These are phyloP conservation scores for Oreamnos americanus DNA, from an alignment of 2,113 vertebrate species.

Conservation along the genomic window DNA sequence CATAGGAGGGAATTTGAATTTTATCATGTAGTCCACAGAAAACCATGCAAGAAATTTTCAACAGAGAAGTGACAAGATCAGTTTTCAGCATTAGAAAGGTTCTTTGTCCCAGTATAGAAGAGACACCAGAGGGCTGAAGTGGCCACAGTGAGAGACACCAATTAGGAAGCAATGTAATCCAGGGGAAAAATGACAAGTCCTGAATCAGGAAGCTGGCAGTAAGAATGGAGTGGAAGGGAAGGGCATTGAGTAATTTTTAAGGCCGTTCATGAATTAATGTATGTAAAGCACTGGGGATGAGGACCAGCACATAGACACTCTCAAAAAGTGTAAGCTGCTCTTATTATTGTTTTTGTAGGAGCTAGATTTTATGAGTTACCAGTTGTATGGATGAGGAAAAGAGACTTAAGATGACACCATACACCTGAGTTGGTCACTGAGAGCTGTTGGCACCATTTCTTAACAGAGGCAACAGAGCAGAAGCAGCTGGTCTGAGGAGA, in stretches of 20 bases:
- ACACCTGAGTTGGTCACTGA: not conserved
- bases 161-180: not conserved
- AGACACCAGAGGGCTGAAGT: not conserved
- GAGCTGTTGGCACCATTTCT: not conserved
- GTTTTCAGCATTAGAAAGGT: not conserved
- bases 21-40: not conserved
- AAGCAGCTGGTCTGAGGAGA: not conserved
- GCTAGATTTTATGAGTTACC: not conserved
- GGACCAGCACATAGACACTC: not conserved
- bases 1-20: not conserved
- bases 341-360: not conserved
- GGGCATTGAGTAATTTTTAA: not conserved
- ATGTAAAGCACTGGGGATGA: not conserved
- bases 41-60: not conserved
- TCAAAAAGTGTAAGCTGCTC: not conserved
- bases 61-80: not conserved
- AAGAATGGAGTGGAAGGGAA: not conserved
- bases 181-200: not conserved
- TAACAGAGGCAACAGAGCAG: not conserved
- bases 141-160: not conserved
- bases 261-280: not conserved
- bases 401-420: not conserved
- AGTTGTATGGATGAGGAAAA: not conserved
- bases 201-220: not conserved
- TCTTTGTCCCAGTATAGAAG: not conserved